Percentiles rank a stretch among this genome's conserved stretches.
phyloP scores from a whole-genome alignment of 2,797 vertebrate genomes.

The Sandelia bainsii region DNA sequence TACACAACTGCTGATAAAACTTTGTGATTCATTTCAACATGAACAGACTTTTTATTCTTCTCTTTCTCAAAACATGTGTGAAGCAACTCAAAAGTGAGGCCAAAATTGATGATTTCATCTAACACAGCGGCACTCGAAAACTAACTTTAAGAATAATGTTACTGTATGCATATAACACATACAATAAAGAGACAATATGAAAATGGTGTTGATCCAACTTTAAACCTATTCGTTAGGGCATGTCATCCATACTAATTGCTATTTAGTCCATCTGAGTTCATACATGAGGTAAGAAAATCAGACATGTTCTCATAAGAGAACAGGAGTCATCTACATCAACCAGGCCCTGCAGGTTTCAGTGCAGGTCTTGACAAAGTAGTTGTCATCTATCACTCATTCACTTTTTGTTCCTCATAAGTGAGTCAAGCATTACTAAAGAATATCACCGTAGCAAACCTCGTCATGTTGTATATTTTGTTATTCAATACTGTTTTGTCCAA shows the following conservation, averaged over 20 bases:
- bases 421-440: constrained; percentile 20
- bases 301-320: constrained; percentile 58
- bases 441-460: constrained; percentile 2
- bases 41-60: not conserved
- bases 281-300: constrained; percentile 35
- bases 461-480: constrained; percentile 13
- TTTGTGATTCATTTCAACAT: not conserved
- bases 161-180: not conserved
- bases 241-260: constrained; percentile 23
- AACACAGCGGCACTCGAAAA: not conserved
- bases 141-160: not conserved
- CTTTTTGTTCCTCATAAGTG: constrained; percentile 35
- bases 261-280: constrained; percentile 10
- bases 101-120: not conserved
- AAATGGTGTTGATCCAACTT: constrained; percentile 25
- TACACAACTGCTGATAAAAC: not conserved
- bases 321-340: constrained; percentile 29
- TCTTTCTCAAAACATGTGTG: not conserved
- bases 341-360: constrained; percentile 22
- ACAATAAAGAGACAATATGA: not conserved
- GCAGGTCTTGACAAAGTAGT: constrained; percentile 51
- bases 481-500: constrained; percentile 4
- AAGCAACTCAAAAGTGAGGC: not conserved
- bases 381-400: constrained; percentile 29
- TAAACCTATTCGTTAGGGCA: constrained; percentile 10